phyloP scores from a whole-genome alignment of 2,888 invertebrate genomes.

The Opisthograptis luteolata region DNA sequence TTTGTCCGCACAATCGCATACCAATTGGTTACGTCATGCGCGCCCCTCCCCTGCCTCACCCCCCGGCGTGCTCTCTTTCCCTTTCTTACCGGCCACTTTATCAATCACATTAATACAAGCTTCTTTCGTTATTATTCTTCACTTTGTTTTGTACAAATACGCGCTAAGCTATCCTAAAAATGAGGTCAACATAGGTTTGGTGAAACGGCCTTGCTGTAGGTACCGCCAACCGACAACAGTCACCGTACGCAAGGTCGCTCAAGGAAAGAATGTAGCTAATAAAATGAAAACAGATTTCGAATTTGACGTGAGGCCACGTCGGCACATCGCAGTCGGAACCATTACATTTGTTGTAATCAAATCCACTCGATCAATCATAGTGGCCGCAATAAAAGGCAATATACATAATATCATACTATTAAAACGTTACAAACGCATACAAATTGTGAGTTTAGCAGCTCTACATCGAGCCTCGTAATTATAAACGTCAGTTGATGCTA shows the following conservation, averaged over 20 bases:
- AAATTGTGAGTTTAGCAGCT: constrained; percentile 30
- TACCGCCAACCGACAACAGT: constrained; percentile 28
- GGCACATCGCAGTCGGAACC: constrained; percentile 10
- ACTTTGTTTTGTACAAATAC: constrained; percentile 38
- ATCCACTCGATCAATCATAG: constrained; percentile 14
- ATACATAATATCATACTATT: constrained; percentile 29
- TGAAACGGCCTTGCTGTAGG: constrained; percentile 44
- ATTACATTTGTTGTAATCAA: constrained; percentile 21
- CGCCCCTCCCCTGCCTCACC: constrained; percentile 47
- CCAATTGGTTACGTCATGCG: constrained; percentile 74
- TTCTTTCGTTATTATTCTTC: constrained; percentile 29
- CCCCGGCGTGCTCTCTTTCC: constrained; percentile 38
- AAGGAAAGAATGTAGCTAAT: constrained; percentile 32
- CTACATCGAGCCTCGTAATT: constrained; percentile 50
- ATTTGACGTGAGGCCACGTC: constrained; percentile 19
- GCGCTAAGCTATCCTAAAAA: constrained; percentile 47
- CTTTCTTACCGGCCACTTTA: constrained; percentile 51
- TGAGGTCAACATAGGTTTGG: constrained; percentile 51
- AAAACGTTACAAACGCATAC: constrained; percentile 28
- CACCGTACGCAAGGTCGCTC: constrained; percentile 37
- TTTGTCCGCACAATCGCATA: constrained; percentile 68
- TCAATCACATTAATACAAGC: constrained; percentile 61
- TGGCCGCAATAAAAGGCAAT: constrained; percentile 28
- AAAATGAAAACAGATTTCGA: constrained; percentile 27
- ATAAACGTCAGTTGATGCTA: constrained; percentile 67